Evolutionary conservation across 2,888 invertebrate genomes (phyloP).

Genomic region (Platycheirus albimanus): DNA sequence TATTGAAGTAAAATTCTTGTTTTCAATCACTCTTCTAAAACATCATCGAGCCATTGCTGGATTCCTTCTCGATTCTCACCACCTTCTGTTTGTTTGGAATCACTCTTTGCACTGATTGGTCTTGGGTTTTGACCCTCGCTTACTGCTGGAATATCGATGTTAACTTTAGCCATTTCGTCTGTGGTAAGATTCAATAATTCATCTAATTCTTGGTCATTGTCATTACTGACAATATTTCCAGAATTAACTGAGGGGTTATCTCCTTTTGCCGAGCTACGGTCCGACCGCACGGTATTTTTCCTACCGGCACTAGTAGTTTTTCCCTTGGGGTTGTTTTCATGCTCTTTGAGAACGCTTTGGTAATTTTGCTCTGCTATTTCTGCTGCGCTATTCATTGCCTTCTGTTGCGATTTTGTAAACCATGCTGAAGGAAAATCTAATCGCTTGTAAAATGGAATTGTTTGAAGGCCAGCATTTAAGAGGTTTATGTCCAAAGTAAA

Average conservation of each 20-base stretch:
- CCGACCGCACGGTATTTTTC: constrained; percentile 72
- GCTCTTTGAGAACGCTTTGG: constrained; percentile 76
- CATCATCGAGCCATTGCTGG: constrained; percentile 82
- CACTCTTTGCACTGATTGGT: constrained; percentile 39
- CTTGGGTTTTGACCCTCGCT: constrained; percentile 31
- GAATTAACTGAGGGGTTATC: constrained; percentile 10
- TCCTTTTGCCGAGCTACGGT: constrained; percentile 14
- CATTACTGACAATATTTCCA: constrained; percentile 13
- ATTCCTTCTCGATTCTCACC: constrained; percentile 78
- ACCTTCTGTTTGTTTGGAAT: background rate
- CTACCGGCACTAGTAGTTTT: constrained; percentile 69
- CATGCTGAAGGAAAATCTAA: constrained; percentile 80
- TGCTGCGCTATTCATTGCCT: constrained; percentile 78
- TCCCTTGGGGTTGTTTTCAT: constrained; percentile 75
- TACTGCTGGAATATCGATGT: constrained; percentile 37
- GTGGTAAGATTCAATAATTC: constrained; percentile 79
- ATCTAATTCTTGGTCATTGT: constrained; percentile 79
- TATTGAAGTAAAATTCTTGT: too few relatives aligned
- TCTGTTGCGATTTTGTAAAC: constrained; percentile 81
- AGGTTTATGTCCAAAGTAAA: constrained; percentile 82
- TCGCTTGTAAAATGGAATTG: constrained; percentile 83
- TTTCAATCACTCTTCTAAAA: constrained; percentile 78
- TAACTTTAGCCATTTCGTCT: constrained; percentile 70
- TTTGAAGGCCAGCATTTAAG: constrained; percentile 81
- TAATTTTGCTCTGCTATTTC: constrained; percentile 79